Conservation (phyloP, 2,113 vertebrate species). For the Cinclus cinclus region DNA sequence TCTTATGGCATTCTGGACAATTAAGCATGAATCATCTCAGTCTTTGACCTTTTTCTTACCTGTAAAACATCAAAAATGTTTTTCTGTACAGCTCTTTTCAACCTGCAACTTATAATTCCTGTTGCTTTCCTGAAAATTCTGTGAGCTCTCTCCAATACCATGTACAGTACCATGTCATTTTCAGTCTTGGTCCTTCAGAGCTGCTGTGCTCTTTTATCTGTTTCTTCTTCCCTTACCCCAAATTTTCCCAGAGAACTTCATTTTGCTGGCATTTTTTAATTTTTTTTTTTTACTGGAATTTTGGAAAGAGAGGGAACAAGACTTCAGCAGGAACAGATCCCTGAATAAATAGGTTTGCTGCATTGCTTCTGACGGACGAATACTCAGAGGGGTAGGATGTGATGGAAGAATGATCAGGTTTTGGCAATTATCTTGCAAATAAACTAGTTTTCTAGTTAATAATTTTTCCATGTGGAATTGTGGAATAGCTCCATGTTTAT, state of each 20-base stretch:
- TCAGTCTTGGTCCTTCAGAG: neutral
- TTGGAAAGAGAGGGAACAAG: neutral
- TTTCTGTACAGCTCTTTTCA: neutral
- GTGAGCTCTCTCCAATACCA: fast-evolving
- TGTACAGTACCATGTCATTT: neutral
- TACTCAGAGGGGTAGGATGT: neutral
- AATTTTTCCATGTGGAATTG: neutral
- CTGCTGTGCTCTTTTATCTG: neutral
- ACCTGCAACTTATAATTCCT: neutral
- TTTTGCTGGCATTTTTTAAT: neutral
- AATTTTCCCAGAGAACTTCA: neutral
- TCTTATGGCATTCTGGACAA: neutral
- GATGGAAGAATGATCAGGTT: neutral
- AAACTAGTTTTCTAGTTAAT: neutral
- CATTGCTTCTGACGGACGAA: neutral
- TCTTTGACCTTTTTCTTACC: neutral
- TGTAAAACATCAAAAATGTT: neutral
- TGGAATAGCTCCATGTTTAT: neutral
- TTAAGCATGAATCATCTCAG: neutral
- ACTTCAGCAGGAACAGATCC: neutral
- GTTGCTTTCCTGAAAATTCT: neutral
- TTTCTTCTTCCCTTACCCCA: neutral
- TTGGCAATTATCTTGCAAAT: neutral
- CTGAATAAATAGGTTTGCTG: neutral
- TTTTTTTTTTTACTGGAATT: neutral